Evolutionary conservation across 2,888 invertebrate genomes (phyloP), one percentile per base, ranked within the genome.

Genomic region (Metopia argyrocephala): DNA sequence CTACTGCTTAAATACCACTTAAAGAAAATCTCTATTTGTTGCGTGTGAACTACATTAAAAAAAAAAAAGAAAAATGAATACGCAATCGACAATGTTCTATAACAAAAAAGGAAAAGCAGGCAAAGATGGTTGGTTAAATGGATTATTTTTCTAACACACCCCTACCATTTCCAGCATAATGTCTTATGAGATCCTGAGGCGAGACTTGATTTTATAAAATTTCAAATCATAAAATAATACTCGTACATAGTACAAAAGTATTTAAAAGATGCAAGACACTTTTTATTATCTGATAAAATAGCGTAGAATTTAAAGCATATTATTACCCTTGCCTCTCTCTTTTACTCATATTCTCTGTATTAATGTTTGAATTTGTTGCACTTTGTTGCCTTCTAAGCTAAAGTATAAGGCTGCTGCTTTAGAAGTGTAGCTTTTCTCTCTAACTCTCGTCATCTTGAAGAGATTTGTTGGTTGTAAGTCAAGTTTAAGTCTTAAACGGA

Each of bases 1-100:
- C 38, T 38, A 31, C 38, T 15, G 38, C 64, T 38, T 48, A 75
- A 75, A 76, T 71, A 54, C 21, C 76, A 66, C 70, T 79, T 79
- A 50, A 71, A 66, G 52, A 54, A 70, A 75, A 69, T 54, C 61
- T 66, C 59, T 65, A 7, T 0, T 52, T 71, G 56, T 56, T 48
- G 31, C 48, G 45, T 56, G 46, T 59, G 18, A 52, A 59, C 31
- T 23, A 20, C 0, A 21, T 3, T 21, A 52, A 52, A 52, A 21
- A 9, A 6, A 18, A 7, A 25, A 12, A 5, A 4, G 4, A 54
- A 54, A 45, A 23, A 62, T 7, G 46, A 18, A 45, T 15, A 38
- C 1, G 27, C 23, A 38, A n/a, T 6, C 4, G 6, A n/a, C 18
- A 48, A 46, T 25, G 25, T 12, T n/a, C n/a, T n/a, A 15, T 23